These are phyloP conservation scores for Hyposoter dolosus DNA, from an alignment of 2,888 invertebrate species.

Conservation along the genomic window DNA sequence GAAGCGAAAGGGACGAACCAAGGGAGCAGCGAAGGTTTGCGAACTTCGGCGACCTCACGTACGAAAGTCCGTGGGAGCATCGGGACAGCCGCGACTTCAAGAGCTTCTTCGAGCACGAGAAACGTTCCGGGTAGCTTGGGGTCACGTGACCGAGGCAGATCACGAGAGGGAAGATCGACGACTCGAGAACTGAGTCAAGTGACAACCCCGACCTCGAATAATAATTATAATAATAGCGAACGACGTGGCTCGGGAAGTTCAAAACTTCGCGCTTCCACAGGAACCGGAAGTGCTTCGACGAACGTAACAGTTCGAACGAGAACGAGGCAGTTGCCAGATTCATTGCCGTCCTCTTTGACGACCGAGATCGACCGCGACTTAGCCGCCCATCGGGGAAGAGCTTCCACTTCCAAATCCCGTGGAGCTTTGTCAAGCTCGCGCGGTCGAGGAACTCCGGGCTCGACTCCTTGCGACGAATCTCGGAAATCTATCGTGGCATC, in stretches of 20 bases:
- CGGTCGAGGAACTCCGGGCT: conserved; percentile 74
- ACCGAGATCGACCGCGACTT: conserved; percentile 82
- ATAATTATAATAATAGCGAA: conserved; percentile 17
- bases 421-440: conserved; percentile 69
- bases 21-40: conserved; percentile 6
- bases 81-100: conserved; percentile 67
- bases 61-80: conserved; percentile 84
- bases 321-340: conserved; percentile 79
- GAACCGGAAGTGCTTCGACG: background rate
- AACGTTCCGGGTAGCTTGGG: conserved; percentile 84
- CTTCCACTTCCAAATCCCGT: conserved; percentile 70
- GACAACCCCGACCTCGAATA: conserved; percentile 52
- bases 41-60: conserved; percentile 84
- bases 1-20: conserved; percentile 21
- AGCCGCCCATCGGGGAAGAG: conserved; percentile 77
- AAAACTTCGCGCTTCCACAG: conserved; percentile 40
- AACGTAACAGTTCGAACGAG: conserved; percentile 84
- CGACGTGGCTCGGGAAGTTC: conserved; percentile 52
- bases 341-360: conserved; percentile 81
- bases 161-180: conserved; percentile 87
- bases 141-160: conserved; percentile 87
- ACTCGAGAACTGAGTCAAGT: conserved; percentile 84
- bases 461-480: conserved; percentile 79
- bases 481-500: conserved; percentile 70
- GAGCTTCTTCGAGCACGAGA: conserved; percentile 48